Evolutionary conservation across 2,797 vertebrate genomes (phyloP), one percentile per base, ranked within the genome.

Genomic region (Myripristis jacobus): DNA sequence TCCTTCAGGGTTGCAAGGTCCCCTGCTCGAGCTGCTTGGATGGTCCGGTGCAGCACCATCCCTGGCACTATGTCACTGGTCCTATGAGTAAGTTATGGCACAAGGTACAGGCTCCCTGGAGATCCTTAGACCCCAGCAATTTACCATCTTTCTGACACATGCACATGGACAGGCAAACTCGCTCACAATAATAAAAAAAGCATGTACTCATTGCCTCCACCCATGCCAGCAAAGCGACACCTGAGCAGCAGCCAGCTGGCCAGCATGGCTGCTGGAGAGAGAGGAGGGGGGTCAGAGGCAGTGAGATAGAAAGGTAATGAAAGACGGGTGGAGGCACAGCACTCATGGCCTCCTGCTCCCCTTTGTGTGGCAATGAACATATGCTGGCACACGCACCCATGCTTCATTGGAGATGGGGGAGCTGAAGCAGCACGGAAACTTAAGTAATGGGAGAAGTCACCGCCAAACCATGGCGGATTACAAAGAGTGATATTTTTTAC

Each of bases 41-140:
- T 92, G 6, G 93, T 94, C 81, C 75, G 91, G 63, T 94, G 94
- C 54, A 92, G 94, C 76, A 93, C 94, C 96, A 96, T 96, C 29
- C 48, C 75, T 10, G 43, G 21, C 29, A 18, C 43, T 70, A 29
- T 31, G 64, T 15, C 27, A 29, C 66, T 27, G 34, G 52, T 73
- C 46, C 77, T 83, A 68, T 22, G 50, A 58, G 66, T 2, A 18
- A 19, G 51, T 65, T 79, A 81, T 70, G 82, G 80, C 72, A 78
- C 60, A 36, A 50, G 38, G 57, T 54, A 22, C 27, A 15, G 21
- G 65, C 64, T 80, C 64, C 25, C 44, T 27, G 56, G 70, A 77
- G 79, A 64, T 73, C 51, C 70, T 57, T 76, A 71, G 63, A 59
- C 43, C 67, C 61, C 66, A n/a, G 65, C 54, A 47, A 73, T 69